Percentiles rank a stretch among this genome's conserved stretches.
Conservation (phyloP, 2,888 invertebrate species). For the Latrodectus hesperus region DNA sequence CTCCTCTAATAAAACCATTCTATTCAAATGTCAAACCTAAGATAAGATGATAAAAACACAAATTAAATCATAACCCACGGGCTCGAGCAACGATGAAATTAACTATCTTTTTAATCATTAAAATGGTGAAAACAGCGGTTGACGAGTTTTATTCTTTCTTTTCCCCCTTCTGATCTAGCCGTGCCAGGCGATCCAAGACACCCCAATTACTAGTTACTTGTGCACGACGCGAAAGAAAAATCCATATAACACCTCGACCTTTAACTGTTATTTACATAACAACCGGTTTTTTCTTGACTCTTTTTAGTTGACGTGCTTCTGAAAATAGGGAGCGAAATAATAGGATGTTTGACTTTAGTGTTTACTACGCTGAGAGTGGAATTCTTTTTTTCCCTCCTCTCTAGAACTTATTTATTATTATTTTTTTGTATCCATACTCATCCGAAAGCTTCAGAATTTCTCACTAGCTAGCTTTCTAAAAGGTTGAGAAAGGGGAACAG, state of each 20-base stretch:
- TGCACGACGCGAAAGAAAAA: slow-evolving; percentile 51
- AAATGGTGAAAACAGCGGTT: neutral
- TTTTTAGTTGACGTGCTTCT: slow-evolving; percentile 19
- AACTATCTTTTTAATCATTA: neutral
- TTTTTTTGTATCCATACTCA: neutral
- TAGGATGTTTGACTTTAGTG: slow-evolving; percentile 44
- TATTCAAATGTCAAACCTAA: slow-evolving; percentile 15
- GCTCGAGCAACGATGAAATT: neutral
- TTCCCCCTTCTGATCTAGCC: neutral
- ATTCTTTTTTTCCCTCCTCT: neutral
- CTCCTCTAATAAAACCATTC: neutral
- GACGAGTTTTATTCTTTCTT: neutral
- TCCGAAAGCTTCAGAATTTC: neutral
- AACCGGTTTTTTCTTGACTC: slow-evolving; percentile 44
- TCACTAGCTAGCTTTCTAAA: neutral
- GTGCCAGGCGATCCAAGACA: slow-evolving; percentile 41
- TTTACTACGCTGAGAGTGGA: slow-evolving; percentile 5
- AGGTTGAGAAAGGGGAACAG: too few relatives aligned
- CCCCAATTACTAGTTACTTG: slow-evolving; percentile 37
- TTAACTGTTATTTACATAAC: slow-evolving; percentile 65
- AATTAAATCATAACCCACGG: neutral
- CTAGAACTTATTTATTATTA: neutral
- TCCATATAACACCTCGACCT: slow-evolving; percentile 68
- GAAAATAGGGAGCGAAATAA: slow-evolving; percentile 16
- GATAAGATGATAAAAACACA: neutral